Conservation (phyloP, 2,888 invertebrate species). For the Ypsolopha scabrella region DNA sequence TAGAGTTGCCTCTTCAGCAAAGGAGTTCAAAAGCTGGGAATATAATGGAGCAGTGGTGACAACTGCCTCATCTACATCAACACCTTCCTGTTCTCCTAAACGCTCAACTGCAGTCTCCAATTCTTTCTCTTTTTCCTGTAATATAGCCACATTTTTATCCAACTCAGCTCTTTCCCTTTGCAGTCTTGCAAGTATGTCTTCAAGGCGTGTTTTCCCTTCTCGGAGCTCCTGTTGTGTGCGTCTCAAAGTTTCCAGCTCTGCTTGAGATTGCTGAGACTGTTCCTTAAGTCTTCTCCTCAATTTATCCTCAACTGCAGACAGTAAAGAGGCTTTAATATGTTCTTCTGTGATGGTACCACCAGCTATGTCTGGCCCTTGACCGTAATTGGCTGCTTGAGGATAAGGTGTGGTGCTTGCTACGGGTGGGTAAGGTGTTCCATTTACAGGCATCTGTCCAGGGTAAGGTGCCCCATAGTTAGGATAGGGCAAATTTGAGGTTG, state of each 20-base stretch:
- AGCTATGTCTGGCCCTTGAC: constrained; percentile 45
- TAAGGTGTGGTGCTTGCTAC: constrained; percentile 33
- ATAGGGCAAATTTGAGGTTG: constrained; percentile 30
- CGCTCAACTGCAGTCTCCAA: constrained; percentile 83
- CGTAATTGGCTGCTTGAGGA: constrained; percentile 33
- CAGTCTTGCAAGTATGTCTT: constrained; percentile 81
- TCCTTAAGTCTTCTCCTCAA: constrained; percentile 88
- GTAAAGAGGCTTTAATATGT: constrained; percentile 92
- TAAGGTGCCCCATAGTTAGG: constrained; percentile 39
- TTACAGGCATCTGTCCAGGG: constrained; percentile 15
- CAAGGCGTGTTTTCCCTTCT: constrained; percentile 85
- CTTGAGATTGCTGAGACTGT: constrained; percentile 90
- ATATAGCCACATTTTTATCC: constrained; percentile 83
- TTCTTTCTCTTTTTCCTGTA: constrained; percentile 91
- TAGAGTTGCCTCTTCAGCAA: constrained; percentile 97
- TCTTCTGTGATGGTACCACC: constrained; percentile 94
- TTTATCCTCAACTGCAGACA: constrained; percentile 97
- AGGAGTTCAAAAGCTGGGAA: constrained; percentile 94
- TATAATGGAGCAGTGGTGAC: constrained; percentile 96
- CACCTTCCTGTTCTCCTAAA: constrained; percentile 81
- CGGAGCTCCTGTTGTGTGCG: constrained; percentile 89
- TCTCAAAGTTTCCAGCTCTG: constrained; percentile 89
- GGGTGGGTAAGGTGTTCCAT: constrained; percentile 35
- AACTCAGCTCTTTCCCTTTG: constrained; percentile 84
- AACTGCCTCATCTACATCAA: constrained; percentile 96